Conservation (phyloP, 2,888 invertebrate genomes). For the Iphiclides podalirius region DNA sequence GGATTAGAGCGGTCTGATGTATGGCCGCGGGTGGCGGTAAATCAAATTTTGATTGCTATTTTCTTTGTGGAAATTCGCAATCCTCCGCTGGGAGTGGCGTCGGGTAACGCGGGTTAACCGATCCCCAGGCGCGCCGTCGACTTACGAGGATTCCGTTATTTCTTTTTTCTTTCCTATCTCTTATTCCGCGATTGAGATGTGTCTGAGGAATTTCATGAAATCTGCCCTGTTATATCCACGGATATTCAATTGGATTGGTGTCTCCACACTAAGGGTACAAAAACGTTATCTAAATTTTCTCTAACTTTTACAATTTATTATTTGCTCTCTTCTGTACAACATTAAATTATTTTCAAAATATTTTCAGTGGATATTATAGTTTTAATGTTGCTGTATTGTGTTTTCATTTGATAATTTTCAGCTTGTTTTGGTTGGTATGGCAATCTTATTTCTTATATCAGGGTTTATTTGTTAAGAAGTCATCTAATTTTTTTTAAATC, state of each 20-base stretch:
- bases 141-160: conserved; percentile 57
- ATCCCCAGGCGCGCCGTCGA: conserved; percentile 64
- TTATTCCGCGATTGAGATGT: conserved; percentile 46
- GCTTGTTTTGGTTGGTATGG: too few relatives aligned
- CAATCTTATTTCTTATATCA: too few relatives aligned
- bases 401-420: too few relatives aligned
- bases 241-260: conserved; percentile 2
- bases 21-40: conserved; percentile 77
- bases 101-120: conserved; percentile 70
- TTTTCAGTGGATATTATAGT: too few relatives aligned
- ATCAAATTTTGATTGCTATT: conserved; percentile 80
- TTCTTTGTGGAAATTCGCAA: conserved; percentile 76
- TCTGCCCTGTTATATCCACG: background rate
- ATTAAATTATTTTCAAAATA: too few relatives aligned
- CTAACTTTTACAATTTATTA: too few relatives aligned
- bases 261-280: too few relatives aligned
- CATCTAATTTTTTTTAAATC: too few relatives aligned
- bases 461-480: too few relatives aligned
- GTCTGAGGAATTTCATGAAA: conserved; percentile 20
- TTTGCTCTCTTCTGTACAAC: too few relatives aligned
- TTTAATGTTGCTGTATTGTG: too few relatives aligned
- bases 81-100: conserved; percentile 52
- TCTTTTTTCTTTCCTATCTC: conserved; percentile 44
- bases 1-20: conserved; percentile 75
- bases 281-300: too few relatives aligned